Percentiles rank a stretch among this genome's conserved stretches.
These are phyloP conservation scores for Spea hammondii DNA, from an alignment of 2,797 vertebrate genomes.

Conservation along the genomic window DNA sequence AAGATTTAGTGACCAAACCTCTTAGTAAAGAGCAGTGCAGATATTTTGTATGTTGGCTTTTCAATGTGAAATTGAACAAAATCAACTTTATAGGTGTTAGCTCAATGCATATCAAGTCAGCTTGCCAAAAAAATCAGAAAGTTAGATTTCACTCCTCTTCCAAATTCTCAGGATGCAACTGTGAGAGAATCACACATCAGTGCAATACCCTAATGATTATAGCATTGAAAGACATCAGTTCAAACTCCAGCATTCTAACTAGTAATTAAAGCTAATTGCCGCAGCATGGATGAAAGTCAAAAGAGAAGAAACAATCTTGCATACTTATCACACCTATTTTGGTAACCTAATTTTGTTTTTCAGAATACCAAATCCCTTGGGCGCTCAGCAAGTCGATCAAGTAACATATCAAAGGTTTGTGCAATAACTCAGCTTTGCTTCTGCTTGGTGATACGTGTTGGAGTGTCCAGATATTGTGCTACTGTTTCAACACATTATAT, in stretches of 20 bases:
- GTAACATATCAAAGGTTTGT: constrained; percentile 94
- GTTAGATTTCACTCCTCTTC: neutral
- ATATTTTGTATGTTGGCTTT: too few species aligned
- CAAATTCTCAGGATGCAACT: neutral
- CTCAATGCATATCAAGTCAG: neutral
- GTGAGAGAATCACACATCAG: constrained; percentile 7
- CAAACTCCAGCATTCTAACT: constrained; percentile 11
- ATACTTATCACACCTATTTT: constrained; percentile 36
- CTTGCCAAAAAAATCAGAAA: neutral
- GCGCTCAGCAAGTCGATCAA: constrained; percentile 87
- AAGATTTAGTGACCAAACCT: too few species aligned
- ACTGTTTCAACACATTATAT: constrained; percentile 18
- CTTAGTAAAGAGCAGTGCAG: too few species aligned
- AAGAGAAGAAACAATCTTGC: constrained; percentile 25
- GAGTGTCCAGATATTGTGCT: constrained; percentile 1
- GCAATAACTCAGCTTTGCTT: constrained; percentile 47
- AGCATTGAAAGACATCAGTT: constrained; percentile 33
- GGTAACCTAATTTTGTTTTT: constrained; percentile 61
- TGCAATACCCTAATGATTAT: constrained; percentile 40
- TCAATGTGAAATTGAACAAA: too few species aligned
- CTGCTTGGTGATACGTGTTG: constrained; percentile 11
- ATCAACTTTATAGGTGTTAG: too few species aligned
- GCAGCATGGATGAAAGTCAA: constrained; percentile 41
- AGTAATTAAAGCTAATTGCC: constrained; percentile 47
- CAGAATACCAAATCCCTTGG: constrained; percentile 87